phyloP scores from a whole-genome alignment of 2,113 vertebrate species.

The Elachura formosa region DNA sequence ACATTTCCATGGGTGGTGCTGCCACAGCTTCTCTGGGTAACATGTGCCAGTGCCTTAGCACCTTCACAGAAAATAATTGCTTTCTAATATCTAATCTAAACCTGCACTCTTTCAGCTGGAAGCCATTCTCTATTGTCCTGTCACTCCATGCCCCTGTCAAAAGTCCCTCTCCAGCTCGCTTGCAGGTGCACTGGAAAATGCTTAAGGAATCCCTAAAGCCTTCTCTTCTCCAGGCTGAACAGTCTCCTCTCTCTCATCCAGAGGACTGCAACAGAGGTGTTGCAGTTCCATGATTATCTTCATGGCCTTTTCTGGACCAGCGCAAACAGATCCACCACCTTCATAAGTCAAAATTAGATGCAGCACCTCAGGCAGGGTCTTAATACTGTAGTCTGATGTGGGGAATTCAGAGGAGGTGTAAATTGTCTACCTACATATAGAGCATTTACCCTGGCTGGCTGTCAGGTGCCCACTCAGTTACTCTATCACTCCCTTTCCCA shows the following conservation, averaged over 20 bases:
- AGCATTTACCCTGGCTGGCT: background rate
- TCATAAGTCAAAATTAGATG: fast-evolving
- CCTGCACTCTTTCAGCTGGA: background rate
- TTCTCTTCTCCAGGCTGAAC: background rate
- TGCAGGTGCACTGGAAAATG: background rate
- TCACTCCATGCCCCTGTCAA: background rate
- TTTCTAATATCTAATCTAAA: background rate
- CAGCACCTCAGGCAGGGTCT: background rate
- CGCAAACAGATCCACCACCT: background rate
- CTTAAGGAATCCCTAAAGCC: background rate
- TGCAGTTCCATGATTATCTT: background rate
- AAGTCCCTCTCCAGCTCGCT: background rate
- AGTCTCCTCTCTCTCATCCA: background rate
- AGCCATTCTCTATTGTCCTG: background rate
- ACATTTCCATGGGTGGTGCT: no score
- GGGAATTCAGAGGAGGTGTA: background rate
- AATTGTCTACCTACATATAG: background rate
- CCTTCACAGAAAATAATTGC: background rate
- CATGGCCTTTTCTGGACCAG: background rate
- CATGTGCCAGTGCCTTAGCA: background rate
- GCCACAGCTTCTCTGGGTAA: background rate
- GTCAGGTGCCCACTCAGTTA: background rate
- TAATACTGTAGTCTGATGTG: background rate
- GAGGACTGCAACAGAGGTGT: background rate
- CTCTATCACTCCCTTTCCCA: background rate